Conservation (phyloP, 2,797 vertebrate species). For the Brachymystax lenok region DNA sequence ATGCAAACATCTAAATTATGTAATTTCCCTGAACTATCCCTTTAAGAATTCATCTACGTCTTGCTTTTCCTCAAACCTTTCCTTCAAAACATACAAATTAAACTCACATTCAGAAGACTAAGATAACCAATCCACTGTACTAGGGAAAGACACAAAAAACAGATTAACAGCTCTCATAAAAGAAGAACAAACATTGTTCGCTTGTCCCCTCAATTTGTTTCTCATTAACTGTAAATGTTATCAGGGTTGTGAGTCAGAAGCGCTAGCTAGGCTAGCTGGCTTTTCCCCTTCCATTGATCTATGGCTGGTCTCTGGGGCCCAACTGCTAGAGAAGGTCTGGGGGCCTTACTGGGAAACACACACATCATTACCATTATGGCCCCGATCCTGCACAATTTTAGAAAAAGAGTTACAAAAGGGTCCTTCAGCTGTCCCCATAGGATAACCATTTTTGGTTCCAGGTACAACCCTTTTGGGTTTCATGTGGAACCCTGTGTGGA, state of each 20-base stretch:
- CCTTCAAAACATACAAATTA: not conserved
- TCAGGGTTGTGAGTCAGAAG: not conserved
- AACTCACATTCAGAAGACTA: not conserved
- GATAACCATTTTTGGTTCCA: too few species aligned
- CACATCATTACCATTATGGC: constrained; percentile 45
- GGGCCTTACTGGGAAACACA: constrained; percentile 39
- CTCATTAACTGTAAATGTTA: constrained; percentile 21
- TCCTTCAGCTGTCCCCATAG: too few species aligned
- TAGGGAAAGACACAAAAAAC: constrained; percentile 7
- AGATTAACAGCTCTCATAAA: constrained; percentile 1
- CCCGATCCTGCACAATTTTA: constrained; percentile 19
- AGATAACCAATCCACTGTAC: not conserved
- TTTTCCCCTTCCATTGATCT: constrained; percentile 31
- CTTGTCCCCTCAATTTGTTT: constrained; percentile 22
- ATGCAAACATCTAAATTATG: constrained; percentile 2
- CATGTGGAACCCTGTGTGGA: too few species aligned
- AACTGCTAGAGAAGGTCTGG: constrained; percentile 21
- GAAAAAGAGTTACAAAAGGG: too few species aligned
- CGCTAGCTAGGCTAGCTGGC: not conserved
- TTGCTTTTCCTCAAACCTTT: not conserved
- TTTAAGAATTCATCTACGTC: not conserved
- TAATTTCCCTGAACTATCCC: not conserved
- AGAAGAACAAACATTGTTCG: not conserved
- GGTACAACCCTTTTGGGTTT: too few species aligned
- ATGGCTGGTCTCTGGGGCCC: constrained; percentile 23